Base-by-base conservation (phyloP, 2,888 invertebrate species). In the Zaprionus obscuricornis region DNA sequence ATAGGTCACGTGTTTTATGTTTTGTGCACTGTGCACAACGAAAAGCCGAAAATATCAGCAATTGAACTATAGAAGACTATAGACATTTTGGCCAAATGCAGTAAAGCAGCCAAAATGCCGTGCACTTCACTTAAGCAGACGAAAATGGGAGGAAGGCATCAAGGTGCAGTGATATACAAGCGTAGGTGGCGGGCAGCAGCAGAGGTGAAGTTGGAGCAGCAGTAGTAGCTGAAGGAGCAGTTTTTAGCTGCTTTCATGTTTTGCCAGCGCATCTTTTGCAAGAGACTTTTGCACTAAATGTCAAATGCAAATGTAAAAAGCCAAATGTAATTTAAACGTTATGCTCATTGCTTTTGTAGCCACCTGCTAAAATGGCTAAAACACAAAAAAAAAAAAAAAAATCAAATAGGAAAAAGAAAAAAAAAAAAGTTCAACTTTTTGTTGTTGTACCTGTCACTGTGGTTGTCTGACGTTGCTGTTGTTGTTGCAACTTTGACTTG, bases 11-110 rank as follows among this genome's bases (percentile, higher is more conserved):
- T 85, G 85, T 78, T 71, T 36, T 16, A 27, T 31, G 43, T 16
- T 57, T 24, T 66, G 66, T 62, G 66, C 13, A 13, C 45, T 79
- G 60, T 69, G 51, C 55, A 33, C 46, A 50, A 47, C 83, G n/a
- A n/a, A n/a, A n/a, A n/a, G n/a, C n/a, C n/a, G n/a, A 58, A 81
- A 81, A 83, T 81, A 81, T 79, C 81, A 81, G 78, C 84, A 81
- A 85, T 84, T 85, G 81, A 85, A 82, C 81, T 85, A 77, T 79
- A 82, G 81, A 82, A 86, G 84, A 82, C 81, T 85, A 77, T 79
- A 82, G 81, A 82, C 81, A 85, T 82, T 82, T 81, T 85, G 63
- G 70, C 81, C 77, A 68, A 79, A 60, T 69, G 52, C 82, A 74
- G 77, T 77, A n/a, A 66, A 76, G 77, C 77, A 62, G 69, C 42